phyloP scores from a whole-genome alignment of 2,888 invertebrate genomes.

The Drosophila nigricruria region DNA sequence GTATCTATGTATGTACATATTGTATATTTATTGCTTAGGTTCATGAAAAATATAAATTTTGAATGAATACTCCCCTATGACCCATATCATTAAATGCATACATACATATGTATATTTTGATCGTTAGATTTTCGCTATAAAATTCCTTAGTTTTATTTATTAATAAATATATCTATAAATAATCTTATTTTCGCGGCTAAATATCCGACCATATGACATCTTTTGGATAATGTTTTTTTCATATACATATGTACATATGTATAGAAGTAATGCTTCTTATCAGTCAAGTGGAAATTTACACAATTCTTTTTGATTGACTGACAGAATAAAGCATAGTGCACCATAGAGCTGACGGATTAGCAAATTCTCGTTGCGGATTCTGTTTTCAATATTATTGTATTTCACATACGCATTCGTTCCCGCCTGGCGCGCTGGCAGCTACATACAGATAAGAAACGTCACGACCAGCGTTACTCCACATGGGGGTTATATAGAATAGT shows the following conservation, averaged over 20 bases:
- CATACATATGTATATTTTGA: no score
- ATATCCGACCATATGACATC: background rate
- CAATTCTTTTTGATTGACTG: slow-evolving; percentile 28
- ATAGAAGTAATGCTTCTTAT: slow-evolving; percentile 26
- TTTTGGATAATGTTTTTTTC: slow-evolving; percentile 12
- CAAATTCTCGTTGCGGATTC: background rate
- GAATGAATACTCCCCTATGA: no score
- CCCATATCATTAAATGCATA: no score
- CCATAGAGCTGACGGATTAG: background rate
- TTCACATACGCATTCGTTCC: slow-evolving; percentile 15
- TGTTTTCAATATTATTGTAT: background rate
- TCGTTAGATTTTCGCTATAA: no score
- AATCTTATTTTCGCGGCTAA: no score
- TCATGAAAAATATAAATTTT: no score
- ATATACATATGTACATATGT: background rate
- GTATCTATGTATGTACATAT: no score
- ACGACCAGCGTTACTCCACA: background rate
- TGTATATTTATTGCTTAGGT: background rate
- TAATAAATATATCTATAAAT: background rate
- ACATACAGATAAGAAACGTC: slow-evolving; percentile 12
- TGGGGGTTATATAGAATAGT: background rate
- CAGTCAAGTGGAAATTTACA: slow-evolving; percentile 53
- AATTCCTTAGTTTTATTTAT: no score
- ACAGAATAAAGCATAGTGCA: slow-evolving; percentile 6
- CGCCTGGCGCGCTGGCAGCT: slow-evolving; percentile 4